Evolutionary conservation across 1,140 invertebrate genomes (phyloP).

Genomic region (Mesaphorura yosii): DNA sequence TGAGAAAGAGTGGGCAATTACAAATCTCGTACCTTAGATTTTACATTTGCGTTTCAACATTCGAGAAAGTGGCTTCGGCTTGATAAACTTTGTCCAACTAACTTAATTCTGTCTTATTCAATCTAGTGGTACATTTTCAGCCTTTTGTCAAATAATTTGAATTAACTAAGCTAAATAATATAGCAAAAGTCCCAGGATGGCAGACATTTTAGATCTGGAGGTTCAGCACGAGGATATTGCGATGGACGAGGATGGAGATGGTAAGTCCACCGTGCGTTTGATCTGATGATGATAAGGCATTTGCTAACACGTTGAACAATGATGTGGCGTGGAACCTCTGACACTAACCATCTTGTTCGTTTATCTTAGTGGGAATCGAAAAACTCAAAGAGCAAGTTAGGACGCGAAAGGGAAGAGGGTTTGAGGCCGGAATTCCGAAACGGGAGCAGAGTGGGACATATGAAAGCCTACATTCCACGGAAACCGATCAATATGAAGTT

Average conservation of each 20-base stretch:
- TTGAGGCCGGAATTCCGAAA: slow-evolving; percentile 14
- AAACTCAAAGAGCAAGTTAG: slow-evolving; percentile 23
- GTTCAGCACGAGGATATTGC: slow-evolving; percentile 23
- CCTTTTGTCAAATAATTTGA: too few relatives aligned
- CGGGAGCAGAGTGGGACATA: slow-evolving; percentile 20
- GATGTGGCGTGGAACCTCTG: too few relatives aligned
- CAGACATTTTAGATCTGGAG: slow-evolving; percentile 29
- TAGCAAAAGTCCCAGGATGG: slow-evolving; percentile 11
- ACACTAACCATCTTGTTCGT: neutral
- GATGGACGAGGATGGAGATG: slow-evolving; percentile 21
- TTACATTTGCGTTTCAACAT: too few relatives aligned
- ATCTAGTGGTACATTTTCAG: too few relatives aligned
- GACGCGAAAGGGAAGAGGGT: slow-evolving; percentile 25
- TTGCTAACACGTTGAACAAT: neutral
- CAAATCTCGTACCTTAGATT: too few relatives aligned
- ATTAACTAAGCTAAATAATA: too few relatives aligned
- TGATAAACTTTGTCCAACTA: too few relatives aligned
- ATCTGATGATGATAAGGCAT: neutral
- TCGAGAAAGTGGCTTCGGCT: too few relatives aligned
- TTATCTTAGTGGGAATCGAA: slow-evolving; percentile 13
- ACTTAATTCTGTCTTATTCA: too few relatives aligned
- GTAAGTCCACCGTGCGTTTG: slow-evolving; percentile 8
- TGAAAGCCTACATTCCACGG: slow-evolving; percentile 17
- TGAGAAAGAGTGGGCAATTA: too few relatives aligned
- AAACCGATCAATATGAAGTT: slow-evolving; percentile 15